phyloP scores from a whole-genome alignment of 2,797 vertebrate species.

The Aphelocoma californica region DNA sequence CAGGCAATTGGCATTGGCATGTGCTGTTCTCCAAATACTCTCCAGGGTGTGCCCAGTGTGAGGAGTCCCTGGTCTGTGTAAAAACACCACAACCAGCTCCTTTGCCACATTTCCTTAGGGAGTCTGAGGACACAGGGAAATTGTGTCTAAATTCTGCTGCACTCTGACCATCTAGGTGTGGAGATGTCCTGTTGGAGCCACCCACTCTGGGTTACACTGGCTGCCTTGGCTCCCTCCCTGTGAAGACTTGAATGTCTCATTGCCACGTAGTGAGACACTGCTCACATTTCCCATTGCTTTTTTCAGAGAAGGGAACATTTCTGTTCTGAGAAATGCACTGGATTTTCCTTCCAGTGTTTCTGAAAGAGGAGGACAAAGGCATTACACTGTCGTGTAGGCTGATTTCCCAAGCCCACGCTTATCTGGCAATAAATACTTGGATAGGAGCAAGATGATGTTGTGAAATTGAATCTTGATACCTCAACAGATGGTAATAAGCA shows the following conservation, averaged over 20 bases:
- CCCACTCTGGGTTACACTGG: background rate
- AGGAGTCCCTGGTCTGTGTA: background rate
- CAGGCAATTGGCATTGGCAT: background rate
- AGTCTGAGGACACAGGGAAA: background rate
- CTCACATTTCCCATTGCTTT: background rate
- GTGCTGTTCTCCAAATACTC: background rate
- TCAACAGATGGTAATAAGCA: constrained; percentile 20
- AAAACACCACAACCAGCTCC: background rate
- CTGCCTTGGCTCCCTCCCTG: background rate
- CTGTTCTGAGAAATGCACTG: background rate
- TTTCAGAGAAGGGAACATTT: background rate
- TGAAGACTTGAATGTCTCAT: background rate
- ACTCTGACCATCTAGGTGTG: background rate
- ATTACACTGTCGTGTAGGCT: background rate
- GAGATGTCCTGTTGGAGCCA: background rate
- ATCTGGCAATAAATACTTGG: background rate
- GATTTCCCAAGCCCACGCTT: background rate
- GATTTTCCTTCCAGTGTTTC: background rate
- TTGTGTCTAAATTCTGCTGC: background rate
- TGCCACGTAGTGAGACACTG: background rate
- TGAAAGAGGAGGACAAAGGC: background rate
- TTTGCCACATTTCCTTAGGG: background rate
- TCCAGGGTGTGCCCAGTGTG: background rate
- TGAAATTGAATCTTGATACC: background rate
- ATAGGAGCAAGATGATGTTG: background rate